A percentile compares a stretch with the other conserved stretches of the same genome.
phyloP scores from a whole-genome alignment of 2,797 vertebrate genomes.

The Lindbergichthys nudifrons region DNA sequence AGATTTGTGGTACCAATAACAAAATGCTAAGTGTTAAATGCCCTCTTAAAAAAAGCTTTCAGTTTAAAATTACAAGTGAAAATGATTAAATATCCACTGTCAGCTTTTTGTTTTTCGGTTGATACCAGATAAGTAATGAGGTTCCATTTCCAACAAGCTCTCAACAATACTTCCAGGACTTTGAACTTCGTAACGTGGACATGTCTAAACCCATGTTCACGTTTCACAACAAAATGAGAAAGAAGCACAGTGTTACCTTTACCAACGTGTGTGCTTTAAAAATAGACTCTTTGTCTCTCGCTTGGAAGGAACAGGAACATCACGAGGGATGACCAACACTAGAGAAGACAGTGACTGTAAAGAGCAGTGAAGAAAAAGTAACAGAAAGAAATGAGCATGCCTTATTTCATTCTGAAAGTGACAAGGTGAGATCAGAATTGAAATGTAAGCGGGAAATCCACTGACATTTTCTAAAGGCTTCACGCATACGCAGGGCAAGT shows the following conservation, averaged over 20 bases:
- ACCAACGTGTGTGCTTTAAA: not conserved
- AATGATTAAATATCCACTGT: not conserved
- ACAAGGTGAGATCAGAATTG: slow-evolving; percentile 29
- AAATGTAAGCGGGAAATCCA: slow-evolving; percentile 32
- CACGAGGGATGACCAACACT: not conserved
- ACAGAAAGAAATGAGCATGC: slow-evolving; percentile 49
- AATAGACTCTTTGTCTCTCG: not conserved
- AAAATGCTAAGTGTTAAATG: not conserved
- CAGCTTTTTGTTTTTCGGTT: not conserved
- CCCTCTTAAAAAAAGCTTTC: not conserved
- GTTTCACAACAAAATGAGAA: not conserved
- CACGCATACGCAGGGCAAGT: not conserved
- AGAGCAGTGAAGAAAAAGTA: slow-evolving; percentile 37
- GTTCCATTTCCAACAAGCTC: not conserved
- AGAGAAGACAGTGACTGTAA: slow-evolving; percentile 16
- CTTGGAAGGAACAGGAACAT: not conserved
- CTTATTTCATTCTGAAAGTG: slow-evolving; percentile 23
- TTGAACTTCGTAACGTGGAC: not conserved
- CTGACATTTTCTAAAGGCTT: slow-evolving; percentile 45
- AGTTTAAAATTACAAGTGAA: not conserved
- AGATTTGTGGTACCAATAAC: not conserved
- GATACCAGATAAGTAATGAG: not conserved
- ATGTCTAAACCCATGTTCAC: not conserved
- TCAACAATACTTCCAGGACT: not conserved
- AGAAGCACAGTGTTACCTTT: not conserved